These are phyloP conservation scores for Pelagia noctiluca DNA, from an alignment of 30 jellyfish, hydroid and myxozoan species.

Conservation along the genomic window DNA sequence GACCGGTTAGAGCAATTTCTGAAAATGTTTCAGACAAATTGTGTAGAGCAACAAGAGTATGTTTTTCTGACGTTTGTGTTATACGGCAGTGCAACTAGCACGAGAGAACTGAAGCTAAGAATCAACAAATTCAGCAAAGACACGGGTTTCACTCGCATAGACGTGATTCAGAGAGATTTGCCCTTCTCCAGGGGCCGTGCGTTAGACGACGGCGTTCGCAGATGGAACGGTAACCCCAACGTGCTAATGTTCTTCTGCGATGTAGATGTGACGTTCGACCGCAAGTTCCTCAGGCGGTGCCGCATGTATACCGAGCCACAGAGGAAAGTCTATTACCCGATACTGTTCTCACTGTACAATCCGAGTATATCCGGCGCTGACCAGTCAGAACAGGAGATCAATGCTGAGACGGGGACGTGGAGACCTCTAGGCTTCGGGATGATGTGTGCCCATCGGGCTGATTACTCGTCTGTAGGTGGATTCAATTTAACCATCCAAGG, in stretches of 20 bases:
- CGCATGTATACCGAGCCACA: conserved; percentile 65
- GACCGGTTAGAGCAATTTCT: conserved; percentile 67
- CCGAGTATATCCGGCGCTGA: conserved; percentile 61
- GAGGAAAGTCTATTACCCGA: conserved; percentile 79
- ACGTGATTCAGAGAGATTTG: conserved; percentile 57
- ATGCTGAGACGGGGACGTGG: conserved; percentile 87
- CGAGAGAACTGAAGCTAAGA: conserved; percentile 52
- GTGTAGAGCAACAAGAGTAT: conserved; percentile 61
- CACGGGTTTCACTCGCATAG: conserved; percentile 67
- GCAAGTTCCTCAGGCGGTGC: conserved; percentile 78
- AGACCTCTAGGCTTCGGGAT: conserved; percentile 95
- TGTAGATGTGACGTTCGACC: conserved; percentile 84
- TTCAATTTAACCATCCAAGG: conserved; percentile 85
- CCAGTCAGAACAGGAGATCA: conserved; percentile 43
- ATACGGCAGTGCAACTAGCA: conserved; percentile 71
- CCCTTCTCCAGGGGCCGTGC: conserved; percentile 96
- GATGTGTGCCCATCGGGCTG: conserved; percentile 80
- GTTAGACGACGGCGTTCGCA: conserved; percentile 91
- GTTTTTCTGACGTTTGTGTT: conserved; percentile 80
- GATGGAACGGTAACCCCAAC: conserved; percentile 92
- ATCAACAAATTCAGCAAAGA: conserved; percentile 63
- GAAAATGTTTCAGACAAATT: conserved; percentile 54
- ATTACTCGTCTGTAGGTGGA: conserved; percentile 85
- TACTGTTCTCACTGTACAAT: conserved; percentile 81
- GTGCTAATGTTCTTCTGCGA: conserved; percentile 90